Evolutionary conservation across 2,113 vertebrate species (phyloP), one percentile per base, ranked within the genome.

Genomic region (Gopherus evgoodei): DNA sequence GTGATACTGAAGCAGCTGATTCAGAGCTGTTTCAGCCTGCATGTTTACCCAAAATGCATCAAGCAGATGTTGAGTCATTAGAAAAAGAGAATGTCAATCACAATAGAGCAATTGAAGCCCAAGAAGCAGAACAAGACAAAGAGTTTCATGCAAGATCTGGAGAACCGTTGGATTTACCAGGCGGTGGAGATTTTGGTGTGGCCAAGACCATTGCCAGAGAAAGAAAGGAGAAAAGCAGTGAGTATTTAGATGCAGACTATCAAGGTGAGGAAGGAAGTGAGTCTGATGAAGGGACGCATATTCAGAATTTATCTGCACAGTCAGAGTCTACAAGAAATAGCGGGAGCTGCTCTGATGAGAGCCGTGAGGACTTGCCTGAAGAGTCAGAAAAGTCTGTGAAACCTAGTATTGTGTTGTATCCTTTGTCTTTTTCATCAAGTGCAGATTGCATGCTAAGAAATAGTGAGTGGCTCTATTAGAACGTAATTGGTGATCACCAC

Each of bases 321-420:
- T 75, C 65, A 29, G 95, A 87, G 76, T 86, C 25, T 0, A 54
- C 76, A 44, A 87, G 89, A 59, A 53, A 44, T 0, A 3, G 11
- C 0, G 72, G 81, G 19, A 88, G 84, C 59, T 83, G 78, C 8
- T 93, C 91, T n/a, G 93, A 81, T 2, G 89, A 82, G 65, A 93
- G 86, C 3, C 42, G 27, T 0, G 88, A 93, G 57, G 93, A 96
- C 0, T 75, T 78, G 0, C 53, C 19, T 9, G 90, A 91, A 53
- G 82, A 65, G 42, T 84, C 95, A 8, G 92, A 90, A 35, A 76
- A 89, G 8, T 89, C 97, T 49, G 27, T 35, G 53, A 90, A 90
- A 56, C 62, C 88, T 1, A 86, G 56, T 57, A 3, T 86, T 19
- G 83, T 96, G 47, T 80, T 95, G 99, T 99, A 99, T 99, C 99